phyloP scores from a whole-genome alignment of 2,797 vertebrate species.

The Columba guinea region DNA sequence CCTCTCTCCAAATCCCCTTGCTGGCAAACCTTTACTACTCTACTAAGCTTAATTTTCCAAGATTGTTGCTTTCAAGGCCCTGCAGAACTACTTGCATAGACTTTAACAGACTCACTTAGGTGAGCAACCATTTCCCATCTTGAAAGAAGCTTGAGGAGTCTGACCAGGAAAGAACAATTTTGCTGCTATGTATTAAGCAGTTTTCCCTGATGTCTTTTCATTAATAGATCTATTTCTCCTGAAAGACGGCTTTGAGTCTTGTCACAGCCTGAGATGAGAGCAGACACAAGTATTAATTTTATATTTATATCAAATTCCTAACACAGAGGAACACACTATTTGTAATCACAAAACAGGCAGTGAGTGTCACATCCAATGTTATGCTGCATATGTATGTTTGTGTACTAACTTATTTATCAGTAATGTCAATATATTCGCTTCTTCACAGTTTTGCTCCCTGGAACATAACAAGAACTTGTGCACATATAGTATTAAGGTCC shows the following conservation, averaged over 20 bases:
- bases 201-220: neutral
- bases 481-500: neutral
- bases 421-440: neutral
- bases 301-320: neutral
- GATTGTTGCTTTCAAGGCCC: neutral
- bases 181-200: neutral
- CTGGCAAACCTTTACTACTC: neutral
- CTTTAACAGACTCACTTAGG: neutral
- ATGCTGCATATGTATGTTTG: neutral
- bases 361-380: neutral
- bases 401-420: neutral
- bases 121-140: neutral
- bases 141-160: neutral
- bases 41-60: neutral
- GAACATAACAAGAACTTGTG: neutral
- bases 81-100: neutral
- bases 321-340: fast-evolving
- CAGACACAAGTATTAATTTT: neutral
- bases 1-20: neutral
- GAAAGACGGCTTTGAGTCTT: neutral
- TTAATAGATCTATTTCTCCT: neutral
- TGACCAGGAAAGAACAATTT: neutral
- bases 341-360: neutral
- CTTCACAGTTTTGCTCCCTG: neutral
- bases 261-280: neutral